Percentiles rank a stretch among this genome's conserved stretches.
phyloP scores from a whole-genome alignment of 2,888 invertebrate genomes.

The Eupithecia dodoneata region DNA sequence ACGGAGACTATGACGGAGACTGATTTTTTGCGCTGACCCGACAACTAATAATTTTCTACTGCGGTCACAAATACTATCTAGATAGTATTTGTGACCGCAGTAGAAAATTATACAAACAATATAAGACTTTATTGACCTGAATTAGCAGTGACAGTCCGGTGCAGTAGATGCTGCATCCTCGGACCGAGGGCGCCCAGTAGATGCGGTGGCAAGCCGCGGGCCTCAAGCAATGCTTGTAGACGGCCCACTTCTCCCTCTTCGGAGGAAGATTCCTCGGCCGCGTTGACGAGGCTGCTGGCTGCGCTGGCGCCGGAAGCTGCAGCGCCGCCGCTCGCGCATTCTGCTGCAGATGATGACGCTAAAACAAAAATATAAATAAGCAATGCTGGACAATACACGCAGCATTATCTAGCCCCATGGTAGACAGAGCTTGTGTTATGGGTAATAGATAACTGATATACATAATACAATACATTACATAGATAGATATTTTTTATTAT shows the following conservation, averaged over 20 bases:
- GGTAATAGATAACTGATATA: too few species aligned
- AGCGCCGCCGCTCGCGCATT: slow-evolving; percentile 65
- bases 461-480: too few species aligned
- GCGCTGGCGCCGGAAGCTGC: slow-evolving; percentile 63
- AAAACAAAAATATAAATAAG: neutral
- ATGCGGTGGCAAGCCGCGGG: slow-evolving; percentile 97
- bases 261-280: slow-evolving; percentile 83
- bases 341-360: slow-evolving; percentile 72
- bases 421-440: too few species aligned
- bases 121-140: slow-evolving; percentile 57
- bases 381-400: too few species aligned
- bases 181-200: slow-evolving; percentile 97
- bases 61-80: too few species aligned
- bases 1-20: too few species aligned
- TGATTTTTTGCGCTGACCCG: too few species aligned
- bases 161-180: slow-evolving; percentile 97
- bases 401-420: too few species aligned
- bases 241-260: slow-evolving; percentile 98
- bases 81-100: too few species aligned
- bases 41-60: too few species aligned
- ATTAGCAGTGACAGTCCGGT: slow-evolving; percentile 95
- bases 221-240: slow-evolving; percentile 96
- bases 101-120: neutral
- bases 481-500: too few species aligned
- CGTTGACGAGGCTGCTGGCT: slow-evolving; percentile 66